phyloP scores from a whole-genome alignment of 2,888 invertebrate species.

The Pherbina coryleti region DNA sequence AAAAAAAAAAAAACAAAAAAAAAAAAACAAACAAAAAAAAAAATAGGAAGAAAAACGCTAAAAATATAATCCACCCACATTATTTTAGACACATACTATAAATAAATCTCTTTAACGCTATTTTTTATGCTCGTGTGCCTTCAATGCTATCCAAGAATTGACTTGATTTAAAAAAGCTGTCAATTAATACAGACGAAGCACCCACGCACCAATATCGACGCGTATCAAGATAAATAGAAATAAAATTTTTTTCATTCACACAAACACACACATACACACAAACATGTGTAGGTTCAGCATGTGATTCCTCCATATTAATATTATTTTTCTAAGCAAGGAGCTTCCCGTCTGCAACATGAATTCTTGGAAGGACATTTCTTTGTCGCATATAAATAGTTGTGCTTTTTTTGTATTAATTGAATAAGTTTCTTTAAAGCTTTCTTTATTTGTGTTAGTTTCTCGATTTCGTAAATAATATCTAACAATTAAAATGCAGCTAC shows the following conservation, averaged over 20 bases:
- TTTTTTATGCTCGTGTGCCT: constrained; percentile 8
- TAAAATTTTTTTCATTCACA: not conserved
- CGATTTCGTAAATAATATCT: too few relatives aligned
- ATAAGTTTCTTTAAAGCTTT: too few relatives aligned
- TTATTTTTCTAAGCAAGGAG: not conserved
- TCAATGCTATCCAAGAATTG: not conserved
- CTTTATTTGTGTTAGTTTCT: too few relatives aligned
- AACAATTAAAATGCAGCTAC: too few relatives aligned
- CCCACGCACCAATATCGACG: not conserved
- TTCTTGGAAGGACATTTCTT: not conserved
- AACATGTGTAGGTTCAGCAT: too few relatives aligned
- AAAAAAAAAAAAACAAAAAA: not conserved
- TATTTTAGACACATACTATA: not conserved
- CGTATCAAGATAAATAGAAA: not conserved
- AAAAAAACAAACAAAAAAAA: not conserved
- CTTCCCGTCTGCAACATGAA: constrained; percentile 7
- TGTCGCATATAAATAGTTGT: not conserved
- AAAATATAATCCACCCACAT: not conserved
- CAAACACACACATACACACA: not conserved
- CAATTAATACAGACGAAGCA: not conserved
- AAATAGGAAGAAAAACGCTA: too few relatives aligned
- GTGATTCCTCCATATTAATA: not conserved
- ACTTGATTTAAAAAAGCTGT: constrained; percentile 19
- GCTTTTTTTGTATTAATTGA: too few relatives aligned
- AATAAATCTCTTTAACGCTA: constrained; percentile 18